Evolutionary conservation across 2,888 invertebrate species (phyloP).

Genomic region (Heliconius charithonia): DNA sequence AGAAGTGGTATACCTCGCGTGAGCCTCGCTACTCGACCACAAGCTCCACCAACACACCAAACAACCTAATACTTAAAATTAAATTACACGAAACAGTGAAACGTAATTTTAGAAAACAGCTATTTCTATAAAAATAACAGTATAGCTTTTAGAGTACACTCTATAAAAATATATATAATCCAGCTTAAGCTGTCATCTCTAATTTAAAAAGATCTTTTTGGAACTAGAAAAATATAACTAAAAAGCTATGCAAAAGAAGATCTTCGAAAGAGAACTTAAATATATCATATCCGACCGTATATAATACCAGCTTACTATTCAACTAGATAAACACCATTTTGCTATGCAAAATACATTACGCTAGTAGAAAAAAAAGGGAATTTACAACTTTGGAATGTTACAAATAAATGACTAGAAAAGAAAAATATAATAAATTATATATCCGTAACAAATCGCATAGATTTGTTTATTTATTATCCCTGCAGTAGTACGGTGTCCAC

Average conservation of each 20-base stretch:
- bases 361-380: constrained; percentile 71
- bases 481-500: constrained; percentile 52
- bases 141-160: constrained; percentile 78
- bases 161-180: constrained; percentile 81
- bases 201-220: constrained; percentile 71
- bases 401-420: constrained; percentile 79
- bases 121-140: constrained; percentile 82
- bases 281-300: constrained; percentile 58
- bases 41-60: constrained; percentile 38
- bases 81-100: constrained; percentile 62
- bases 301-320: constrained; percentile 63
- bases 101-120: constrained; percentile 64
- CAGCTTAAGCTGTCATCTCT: constrained; percentile 78
- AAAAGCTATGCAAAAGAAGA: constrained; percentile 62
- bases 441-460: constrained; percentile 54
- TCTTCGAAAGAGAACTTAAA: constrained; percentile 49
- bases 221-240: constrained; percentile 73
- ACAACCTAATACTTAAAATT: constrained; percentile 53
- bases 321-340: constrained; percentile 77
- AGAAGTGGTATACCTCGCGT: constrained; percentile 50
- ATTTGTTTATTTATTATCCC: constrained; percentile 62
- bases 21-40: constrained; percentile 35
- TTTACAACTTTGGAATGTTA: constrained; percentile 80
- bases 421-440: constrained; percentile 63
- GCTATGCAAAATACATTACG: constrained; percentile 82